Conservation (phyloP, 2,797 vertebrate genomes). For the Tauraco hartlaubi region DNA sequence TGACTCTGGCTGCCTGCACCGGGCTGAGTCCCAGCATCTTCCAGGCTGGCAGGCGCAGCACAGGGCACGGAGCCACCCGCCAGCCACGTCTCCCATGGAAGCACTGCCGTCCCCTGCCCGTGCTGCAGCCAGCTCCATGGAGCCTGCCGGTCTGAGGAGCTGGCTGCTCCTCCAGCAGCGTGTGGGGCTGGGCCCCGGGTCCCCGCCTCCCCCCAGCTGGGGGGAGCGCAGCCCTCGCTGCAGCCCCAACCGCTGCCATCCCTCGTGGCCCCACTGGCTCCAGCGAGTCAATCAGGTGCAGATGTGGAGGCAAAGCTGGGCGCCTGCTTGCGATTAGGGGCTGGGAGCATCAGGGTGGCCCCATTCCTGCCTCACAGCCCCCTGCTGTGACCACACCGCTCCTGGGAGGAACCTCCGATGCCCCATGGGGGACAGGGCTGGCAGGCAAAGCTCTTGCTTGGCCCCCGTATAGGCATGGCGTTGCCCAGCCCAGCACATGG, state of each 20-base stretch:
- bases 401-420: accelerated
- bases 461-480: accelerated
- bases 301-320: neutral
- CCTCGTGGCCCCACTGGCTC: neutral
- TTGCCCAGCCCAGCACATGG: neutral
- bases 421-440: neutral
- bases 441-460: neutral
- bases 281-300: constrained; percentile 47
- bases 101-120: accelerated
- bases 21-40: neutral
- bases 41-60: neutral
- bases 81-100: neutral
- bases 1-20: neutral
- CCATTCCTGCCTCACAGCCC: neutral
- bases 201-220: accelerated
- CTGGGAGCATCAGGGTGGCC: constrained; percentile 2
- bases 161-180: neutral
- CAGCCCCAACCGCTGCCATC: constrained; percentile 32
- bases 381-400: neutral
- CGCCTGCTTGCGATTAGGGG: constrained; percentile 42
- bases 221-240: neutral
- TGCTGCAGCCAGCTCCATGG: neutral
- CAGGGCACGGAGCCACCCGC: neutral
- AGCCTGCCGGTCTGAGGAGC: neutral
- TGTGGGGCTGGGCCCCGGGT: neutral